These are phyloP conservation scores for Coracias cyanogaster DNA, from an alignment of 2,797 vertebrate species.

Conservation along the genomic window DNA sequence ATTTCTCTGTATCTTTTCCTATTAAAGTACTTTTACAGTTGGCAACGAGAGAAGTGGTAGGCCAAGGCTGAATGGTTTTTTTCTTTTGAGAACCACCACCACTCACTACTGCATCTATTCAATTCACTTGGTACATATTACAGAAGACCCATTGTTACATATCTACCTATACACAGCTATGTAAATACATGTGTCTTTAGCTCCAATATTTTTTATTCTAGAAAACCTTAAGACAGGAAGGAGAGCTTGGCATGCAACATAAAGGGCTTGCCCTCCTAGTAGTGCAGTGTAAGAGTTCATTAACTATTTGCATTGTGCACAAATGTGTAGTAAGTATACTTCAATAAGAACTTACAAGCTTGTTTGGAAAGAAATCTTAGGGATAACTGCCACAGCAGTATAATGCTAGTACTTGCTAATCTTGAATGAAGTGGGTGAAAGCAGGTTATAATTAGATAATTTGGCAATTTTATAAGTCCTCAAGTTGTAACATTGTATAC, in stretches of 20 bases:
- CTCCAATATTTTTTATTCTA: neutral
- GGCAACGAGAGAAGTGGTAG: neutral
- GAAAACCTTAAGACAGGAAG: neutral
- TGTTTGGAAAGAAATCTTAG: neutral
- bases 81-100: neutral
- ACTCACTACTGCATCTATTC: neutral
- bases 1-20: neutral
- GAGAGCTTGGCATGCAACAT: neutral
- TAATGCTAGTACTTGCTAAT: neutral
- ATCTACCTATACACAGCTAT: fast-evolving
- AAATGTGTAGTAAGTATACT: neutral
- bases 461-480: neutral
- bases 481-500: neutral
- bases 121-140: neutral
- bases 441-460: neutral
- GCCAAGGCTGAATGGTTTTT: neutral
- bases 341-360: neutral
- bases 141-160: neutral
- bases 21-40: neutral
- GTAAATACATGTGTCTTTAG: neutral
- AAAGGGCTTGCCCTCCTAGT: neutral
- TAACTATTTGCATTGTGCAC: neutral
- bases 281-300: neutral
- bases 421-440: neutral
- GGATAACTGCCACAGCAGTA: neutral